Conservation (phyloP, 2,888 invertebrate genomes). For the Troilus luridus region DNA sequence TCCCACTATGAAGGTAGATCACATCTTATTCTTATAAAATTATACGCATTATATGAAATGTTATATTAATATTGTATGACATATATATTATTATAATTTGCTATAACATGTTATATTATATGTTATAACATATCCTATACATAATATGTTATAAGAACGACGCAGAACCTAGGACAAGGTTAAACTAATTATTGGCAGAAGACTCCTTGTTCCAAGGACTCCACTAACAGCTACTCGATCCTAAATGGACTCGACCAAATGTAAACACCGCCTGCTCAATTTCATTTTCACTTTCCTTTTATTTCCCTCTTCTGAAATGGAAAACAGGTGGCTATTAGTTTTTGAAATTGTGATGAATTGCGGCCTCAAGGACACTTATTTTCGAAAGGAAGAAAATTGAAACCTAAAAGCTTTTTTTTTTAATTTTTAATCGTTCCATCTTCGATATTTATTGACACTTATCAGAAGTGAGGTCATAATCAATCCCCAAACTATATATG, state of each 20-base stretch:
- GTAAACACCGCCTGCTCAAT: constrained; percentile 14
- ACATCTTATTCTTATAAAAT: too few species aligned
- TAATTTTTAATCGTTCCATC: background rate
- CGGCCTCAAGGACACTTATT: background rate
- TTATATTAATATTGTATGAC: too few species aligned
- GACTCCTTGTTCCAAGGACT: background rate
- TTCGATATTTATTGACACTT: background rate
- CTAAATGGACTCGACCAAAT: background rate
- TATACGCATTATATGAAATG: too few species aligned
- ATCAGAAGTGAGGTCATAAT: background rate
- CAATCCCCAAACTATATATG: background rate
- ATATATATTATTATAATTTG: too few species aligned
- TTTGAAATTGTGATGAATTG: background rate
- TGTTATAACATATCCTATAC: background rate
- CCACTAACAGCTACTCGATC: background rate
- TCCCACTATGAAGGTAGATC: too few species aligned
- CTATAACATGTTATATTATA: too few species aligned
- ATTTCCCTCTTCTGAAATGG: constrained; percentile 3
- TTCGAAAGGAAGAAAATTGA: background rate
- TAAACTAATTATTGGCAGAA: background rate
- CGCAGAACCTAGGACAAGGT: background rate
- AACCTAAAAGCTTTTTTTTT: background rate
- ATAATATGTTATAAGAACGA: background rate
- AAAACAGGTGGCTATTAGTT: background rate
- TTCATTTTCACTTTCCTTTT: constrained; percentile 6